Conservation (phyloP, 1,140 invertebrate genomes). For the Psilanteris sp. region DNA sequence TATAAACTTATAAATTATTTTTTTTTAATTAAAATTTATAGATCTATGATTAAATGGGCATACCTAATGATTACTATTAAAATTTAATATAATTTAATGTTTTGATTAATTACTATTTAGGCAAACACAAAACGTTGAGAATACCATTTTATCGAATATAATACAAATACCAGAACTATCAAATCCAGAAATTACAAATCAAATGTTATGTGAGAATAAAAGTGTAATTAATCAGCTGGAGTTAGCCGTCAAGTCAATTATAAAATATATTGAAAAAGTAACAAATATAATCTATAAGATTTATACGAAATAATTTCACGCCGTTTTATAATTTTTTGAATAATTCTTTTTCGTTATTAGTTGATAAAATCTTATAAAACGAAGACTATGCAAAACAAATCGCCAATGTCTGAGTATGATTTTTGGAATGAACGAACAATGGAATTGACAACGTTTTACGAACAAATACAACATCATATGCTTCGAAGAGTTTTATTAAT, state of each 20-base stretch:
- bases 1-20: too few relatives aligned
- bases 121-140: conserved; percentile 85
- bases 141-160: conserved; percentile 83
- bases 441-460: conserved; percentile 86
- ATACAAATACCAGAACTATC: conserved; percentile 80
- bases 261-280: conserved; percentile 84
- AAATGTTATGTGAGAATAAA: conserved; percentile 77
- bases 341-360: too few relatives aligned
- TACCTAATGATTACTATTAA: too few relatives aligned
- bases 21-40: too few relatives aligned
- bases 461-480: conserved; percentile 88
- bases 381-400: conserved; percentile 82
- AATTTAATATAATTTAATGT: not conserved
- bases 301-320: too few relatives aligned
- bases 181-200: conserved; percentile 77
- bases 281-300: not conserved
- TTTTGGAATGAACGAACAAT: conserved; percentile 90
- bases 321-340: too few relatives aligned
- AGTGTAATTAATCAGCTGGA: conserved; percentile 82
- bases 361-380: conserved; percentile 66
- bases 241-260: conserved; percentile 83
- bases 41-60: too few relatives aligned
- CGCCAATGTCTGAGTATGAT: conserved; percentile 89
- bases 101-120: conserved; percentile 74
- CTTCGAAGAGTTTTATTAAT: conserved; percentile 84